phyloP scores from a whole-genome alignment of 37 sponge, comb jelly and placozoan genomes.

The Beroe forskalii region DNA sequence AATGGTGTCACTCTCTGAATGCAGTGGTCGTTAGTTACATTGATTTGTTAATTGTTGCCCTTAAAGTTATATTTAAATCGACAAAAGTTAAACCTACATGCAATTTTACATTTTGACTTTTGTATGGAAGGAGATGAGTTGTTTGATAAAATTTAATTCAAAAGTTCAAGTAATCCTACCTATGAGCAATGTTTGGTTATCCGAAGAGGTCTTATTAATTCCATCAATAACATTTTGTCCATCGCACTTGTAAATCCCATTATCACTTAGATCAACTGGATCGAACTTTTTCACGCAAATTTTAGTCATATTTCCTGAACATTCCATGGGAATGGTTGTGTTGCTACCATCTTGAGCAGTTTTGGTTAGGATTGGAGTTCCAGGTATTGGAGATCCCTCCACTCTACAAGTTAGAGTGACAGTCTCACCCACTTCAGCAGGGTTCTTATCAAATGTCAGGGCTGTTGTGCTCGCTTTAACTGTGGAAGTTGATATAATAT shows the following conservation, averaged over 20 bases:
- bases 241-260: neutral
- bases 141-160: no score
- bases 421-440: neutral
- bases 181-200: neutral
- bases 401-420: constrained; percentile 16
- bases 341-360: neutral
- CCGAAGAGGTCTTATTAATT: neutral
- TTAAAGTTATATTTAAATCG: neutral
- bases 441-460: neutral
- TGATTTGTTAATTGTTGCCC: neutral
- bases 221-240: neutral
- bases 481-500: no score
- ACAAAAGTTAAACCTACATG: neutral
- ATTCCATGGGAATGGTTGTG: neutral
- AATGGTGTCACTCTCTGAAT: neutral
- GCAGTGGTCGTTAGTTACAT: neutral
- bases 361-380: neutral
- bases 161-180: no score
- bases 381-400: neutral
- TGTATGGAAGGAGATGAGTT: no score
- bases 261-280: neutral
- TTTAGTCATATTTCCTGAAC: neutral
- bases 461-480: constrained; percentile 2
- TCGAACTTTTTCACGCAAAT: neutral
- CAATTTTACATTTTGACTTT: neutral